Evolutionary conservation across 2,888 invertebrate genomes (phyloP), one percentile per base, ranked within the genome.

Genomic region (Conchocele bisecta): DNA sequence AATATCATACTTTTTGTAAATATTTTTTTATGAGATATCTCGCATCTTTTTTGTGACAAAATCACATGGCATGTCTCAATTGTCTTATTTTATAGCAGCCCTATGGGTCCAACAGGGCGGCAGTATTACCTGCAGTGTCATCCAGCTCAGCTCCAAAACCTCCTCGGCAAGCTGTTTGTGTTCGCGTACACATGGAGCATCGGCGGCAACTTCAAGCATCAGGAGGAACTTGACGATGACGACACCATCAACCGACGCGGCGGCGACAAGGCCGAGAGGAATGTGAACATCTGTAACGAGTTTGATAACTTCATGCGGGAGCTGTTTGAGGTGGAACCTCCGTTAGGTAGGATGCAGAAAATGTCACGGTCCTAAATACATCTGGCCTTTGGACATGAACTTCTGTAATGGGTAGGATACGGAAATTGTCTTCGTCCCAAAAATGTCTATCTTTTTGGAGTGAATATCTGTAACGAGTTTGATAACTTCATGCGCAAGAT

Each of bases 161-260:
- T 91, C 5, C 75, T 91, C 4, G 90, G 91, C 4, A 90, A 90
- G 71, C 82, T 91, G 61, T 91, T 83, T 73, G 90, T 90, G 56
- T 91, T 91, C 77, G 87, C 90, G 29, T 91, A 84, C 77, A 88
- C 89, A 2, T 91, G 91, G 91, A 89, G 89, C 73, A 83, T 91
- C 61, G 91, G 91, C 5, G 90, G 89, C 13, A 88, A 86, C 50
- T 86, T 91, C 58, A 81, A 83, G 29, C 81, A 90, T 9, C 83
- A 86, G 61, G 91, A 91, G 48, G 90, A 90, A 59, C 71, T 83
- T 56, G 90, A 90, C 51, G 86, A 86, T 4, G 87, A 88, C 64
- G 91, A 85, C 28, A 84, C 77, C 15, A 71, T 82, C 59, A 82
- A 78, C 44, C 70, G 83, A 28, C 76, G 85, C 17, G 75, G 79